Evolutionary conservation across 2,113 vertebrate species (phyloP).

Genomic region (Athene noctua): DNA sequence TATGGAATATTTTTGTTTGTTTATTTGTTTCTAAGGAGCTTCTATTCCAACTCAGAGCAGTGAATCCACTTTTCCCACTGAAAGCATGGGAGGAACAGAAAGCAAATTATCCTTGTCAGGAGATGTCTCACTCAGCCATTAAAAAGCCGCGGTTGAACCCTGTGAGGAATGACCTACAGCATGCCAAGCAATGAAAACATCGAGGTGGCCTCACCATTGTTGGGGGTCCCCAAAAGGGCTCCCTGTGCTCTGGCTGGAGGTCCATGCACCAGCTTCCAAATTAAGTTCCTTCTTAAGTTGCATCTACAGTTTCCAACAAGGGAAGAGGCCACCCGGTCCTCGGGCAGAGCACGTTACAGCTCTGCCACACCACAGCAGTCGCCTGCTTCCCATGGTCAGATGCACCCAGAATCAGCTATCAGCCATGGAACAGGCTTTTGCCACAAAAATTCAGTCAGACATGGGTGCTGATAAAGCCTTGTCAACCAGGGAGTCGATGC

Average conservation of each 20-base stretch:
- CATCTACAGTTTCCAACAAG: neutral
- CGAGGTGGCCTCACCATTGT: neutral
- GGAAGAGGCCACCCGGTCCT: neutral
- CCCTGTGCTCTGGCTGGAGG: neutral
- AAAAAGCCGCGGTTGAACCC: neutral
- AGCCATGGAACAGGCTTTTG: neutral
- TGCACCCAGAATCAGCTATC: neutral
- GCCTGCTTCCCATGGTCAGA: neutral
- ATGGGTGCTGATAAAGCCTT: neutral
- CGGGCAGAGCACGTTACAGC: neutral
- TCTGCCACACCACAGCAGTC: accelerated
- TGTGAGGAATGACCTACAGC: neutral
- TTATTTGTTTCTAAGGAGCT: neutral
- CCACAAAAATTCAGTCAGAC: neutral
- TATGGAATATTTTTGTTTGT: neutral
- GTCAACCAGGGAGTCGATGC: neutral
- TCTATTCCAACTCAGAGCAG: neutral
- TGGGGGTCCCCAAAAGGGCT: neutral
- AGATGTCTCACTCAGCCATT: neutral
- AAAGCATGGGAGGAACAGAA: neutral
- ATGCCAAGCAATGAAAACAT: neutral
- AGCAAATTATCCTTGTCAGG: neutral
- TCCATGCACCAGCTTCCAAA: neutral
- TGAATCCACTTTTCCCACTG: neutral
- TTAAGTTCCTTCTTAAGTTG: neutral